Base-by-base conservation (phyloP, 2,797 vertebrate genomes). In the Phoeniculus purpureus region DNA sequence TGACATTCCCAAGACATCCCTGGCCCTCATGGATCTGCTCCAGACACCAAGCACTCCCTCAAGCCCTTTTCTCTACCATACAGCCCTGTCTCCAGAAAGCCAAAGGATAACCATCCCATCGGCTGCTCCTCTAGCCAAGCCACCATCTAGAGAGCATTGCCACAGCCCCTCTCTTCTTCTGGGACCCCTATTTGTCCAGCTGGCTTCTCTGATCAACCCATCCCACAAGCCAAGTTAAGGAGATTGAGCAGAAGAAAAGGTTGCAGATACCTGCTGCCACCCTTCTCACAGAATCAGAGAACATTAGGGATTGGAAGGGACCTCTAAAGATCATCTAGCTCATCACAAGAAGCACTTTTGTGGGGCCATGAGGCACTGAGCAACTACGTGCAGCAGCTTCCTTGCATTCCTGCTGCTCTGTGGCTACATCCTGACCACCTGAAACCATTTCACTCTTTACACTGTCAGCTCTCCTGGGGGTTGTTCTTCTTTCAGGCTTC, bases 61-160 rank as follows among this genome's bases (percentile, higher is more conserved):
- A 65, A 78, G 62, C 16, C 18, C 26, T 72, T 87, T 48, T 56
- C 29, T n/a, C n/a, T 76, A 47, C 40, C 18, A 26, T 5, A 67
- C 6, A 32, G 31, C 43, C 43, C 20, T 0, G 0, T 15, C 15
- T 58, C 65, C n/a, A 85, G 45, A 84, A 76, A 79, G 61, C 3
- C 6, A 11, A 43, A 26, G 11, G 20, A 55, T 62, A 76, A 26
- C 72, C 82, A 6, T 27, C 15, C 47, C 31, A 6, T 0, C 54
- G 15, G 17, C 37, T 55, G 26, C 34, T 48, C 29, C 58, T 78
- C 81, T 74, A 90, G 74, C 25, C 59, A 89, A 71, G 23, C 4
- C 20, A 17, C 45, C 59, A n/a, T 10, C 50, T 52, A 11, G 32
- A 73, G 45, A 48, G 10, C 0, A 0, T 10, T 32, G 59, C 32